A percentile compares a stretch with the other conserved stretches of the same genome.
phyloP scores from a whole-genome alignment of 1,140 invertebrate genomes.

The Maconellicoccus hirsutus region DNA sequence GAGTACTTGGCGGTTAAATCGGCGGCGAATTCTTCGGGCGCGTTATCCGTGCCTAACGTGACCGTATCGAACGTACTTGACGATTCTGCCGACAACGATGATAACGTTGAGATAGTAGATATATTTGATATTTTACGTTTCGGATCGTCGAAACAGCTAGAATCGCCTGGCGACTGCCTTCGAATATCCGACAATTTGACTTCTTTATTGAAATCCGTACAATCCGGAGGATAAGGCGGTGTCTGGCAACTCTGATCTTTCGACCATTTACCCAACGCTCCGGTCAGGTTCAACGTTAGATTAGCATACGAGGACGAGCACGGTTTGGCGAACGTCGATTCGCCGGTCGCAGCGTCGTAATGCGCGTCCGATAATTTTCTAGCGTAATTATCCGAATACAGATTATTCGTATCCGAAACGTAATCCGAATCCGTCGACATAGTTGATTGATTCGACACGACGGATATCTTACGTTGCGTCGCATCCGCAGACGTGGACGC shows the following conservation, averaged over 20 bases:
- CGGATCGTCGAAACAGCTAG: not conserved
- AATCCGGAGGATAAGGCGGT: not conserved
- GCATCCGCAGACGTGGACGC: not conserved
- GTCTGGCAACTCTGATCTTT: slow-evolving; percentile 10
- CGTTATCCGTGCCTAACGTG: not conserved
- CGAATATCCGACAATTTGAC: slow-evolving; percentile 17
- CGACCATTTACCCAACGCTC: not conserved
- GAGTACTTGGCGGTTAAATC: not conserved
- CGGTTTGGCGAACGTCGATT: not conserved
- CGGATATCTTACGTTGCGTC: not conserved
- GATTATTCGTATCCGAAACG: slow-evolving; percentile 18
- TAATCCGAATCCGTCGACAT: slow-evolving; percentile 14
- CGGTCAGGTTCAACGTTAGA: not conserved
- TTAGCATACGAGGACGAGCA: not conserved
- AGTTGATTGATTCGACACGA: not conserved
- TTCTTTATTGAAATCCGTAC: not conserved
- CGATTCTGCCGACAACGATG: not conserved
- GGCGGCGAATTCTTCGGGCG: not conserved
- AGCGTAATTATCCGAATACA: not conserved
- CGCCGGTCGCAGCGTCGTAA: not conserved
- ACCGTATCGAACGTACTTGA: not conserved
- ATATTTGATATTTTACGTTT: slow-evolving; percentile 20
- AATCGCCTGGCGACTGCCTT: not conserved
- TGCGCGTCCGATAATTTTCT: not conserved
- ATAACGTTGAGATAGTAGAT: slow-evolving; percentile 13